Base-by-base conservation (phyloP, 2,888 invertebrate species). In the Leucophenga montana region DNA sequence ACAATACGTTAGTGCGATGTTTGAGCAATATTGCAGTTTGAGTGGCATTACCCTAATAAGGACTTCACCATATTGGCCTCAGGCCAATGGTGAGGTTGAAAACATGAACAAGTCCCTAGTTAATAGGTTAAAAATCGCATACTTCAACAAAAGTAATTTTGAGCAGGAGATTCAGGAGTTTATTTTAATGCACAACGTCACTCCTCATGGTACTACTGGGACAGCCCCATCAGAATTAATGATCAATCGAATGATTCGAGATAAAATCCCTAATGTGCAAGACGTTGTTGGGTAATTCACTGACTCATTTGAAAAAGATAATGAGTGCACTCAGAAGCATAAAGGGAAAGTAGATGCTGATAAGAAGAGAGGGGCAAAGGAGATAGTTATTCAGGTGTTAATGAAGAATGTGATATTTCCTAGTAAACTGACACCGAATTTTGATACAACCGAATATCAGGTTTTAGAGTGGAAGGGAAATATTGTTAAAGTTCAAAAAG, bases 151-250 rank as follows among this genome's bases (percentile, higher is more conserved):
- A 6, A 27, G 9, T 8, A 65, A 70, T n/a, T 70, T 66, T 33
- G 68, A 68, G 48, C 18, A 54, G 14, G 62, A 69, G 68, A 50
- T 74, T n/a, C 71, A 68, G 48, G 62, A 68, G 14, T 70, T 68
- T 48, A 56, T 62, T 6, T 1, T 72, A 31, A 74, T 71, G 66
- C 67, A 73, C 39, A 71, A 68, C 44, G 68, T 68, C 5, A 73
- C 71, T 18, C 68, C 73, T 8, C 73, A 73, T 57, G 69, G 71
- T 22, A 73, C 71, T 33, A 73, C 73, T 4, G 71, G 71, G 14
- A 31, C 62, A 57, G 57, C 69, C 22, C 66, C 73, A 11, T 59
- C 65, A 13, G 48, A 70, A 61, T 56, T 72, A 5, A 13, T 70
- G 33, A 70, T 54, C 18, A 66, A 66, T 14, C 22, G 70, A 16